Evolutionary conservation across 2,888 invertebrate species (phyloP), one percentile per base, ranked within the genome.

Genomic region (Antheraea assamensis): DNA sequence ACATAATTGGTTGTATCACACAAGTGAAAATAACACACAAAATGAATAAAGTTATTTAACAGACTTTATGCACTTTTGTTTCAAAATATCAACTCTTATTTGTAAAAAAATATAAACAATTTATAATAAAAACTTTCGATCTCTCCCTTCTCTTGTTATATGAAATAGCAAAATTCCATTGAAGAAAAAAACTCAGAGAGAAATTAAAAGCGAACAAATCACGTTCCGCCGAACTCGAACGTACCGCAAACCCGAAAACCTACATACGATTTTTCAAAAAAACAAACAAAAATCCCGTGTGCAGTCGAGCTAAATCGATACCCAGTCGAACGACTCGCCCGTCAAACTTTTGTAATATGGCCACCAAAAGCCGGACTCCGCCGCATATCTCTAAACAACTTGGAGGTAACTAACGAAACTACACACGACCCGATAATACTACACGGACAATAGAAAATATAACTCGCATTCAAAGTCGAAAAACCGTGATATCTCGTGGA

Each of bases 161-260:
- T 79, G 83, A 85, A 89, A 89, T 85, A 87, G 85, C 83, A 87
- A 89, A 86, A 83, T 82, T 81, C 78, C 76, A 79, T 80, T 71
- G 66, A 75, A 80, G 84, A 87, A 84, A 83, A 83, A 80, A 79
- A 78, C n/a, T n/a, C 75, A 75, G 75, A 82, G 80, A 78, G 78
- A 82, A 74, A 84, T 83, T 87, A 85, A 83, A 87, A 85, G 85
- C 82, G 82, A 80, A 80, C 85, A 85, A 86, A 87, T 86, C 87
- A 87, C 89, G 87, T 85, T 87, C 87, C 86, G 86, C 85, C 87
- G 89, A 85, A 85, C 87, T 85, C 86, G 82, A 83, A 87, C 86
- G 85, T 86, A 90, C 92, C 93, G 88, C 93, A 92, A 92, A 91
- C 92, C 92, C 88, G 85, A 92, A 93, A 93, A 92, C 92, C 92